Evolutionary conservation across 2,113 vertebrate genomes (phyloP), one percentile per base, ranked within the genome.

Genomic region (Trinectes maculatus): DNA sequence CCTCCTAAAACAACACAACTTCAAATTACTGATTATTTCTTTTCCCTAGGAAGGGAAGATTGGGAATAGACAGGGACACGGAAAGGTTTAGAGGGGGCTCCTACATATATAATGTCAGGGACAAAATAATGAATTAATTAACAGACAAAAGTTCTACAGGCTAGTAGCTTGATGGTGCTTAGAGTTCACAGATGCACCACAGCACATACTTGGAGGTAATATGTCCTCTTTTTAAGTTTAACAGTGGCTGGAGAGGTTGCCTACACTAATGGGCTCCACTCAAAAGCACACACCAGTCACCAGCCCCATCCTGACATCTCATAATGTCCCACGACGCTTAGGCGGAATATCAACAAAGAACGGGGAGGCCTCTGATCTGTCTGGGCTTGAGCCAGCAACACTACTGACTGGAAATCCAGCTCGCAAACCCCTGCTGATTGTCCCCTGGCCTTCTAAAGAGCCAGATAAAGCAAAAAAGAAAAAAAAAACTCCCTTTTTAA

Each of bases 121-220:
- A 78, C n/a, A n/a, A 65, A 72, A 62, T 66, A 78, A 46, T 29
- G 3, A 63, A 77, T 80, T 67, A 55, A 75, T 64, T 25, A 83
- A 63, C 34, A 31, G 74, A 82, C 51, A 60, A 53, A 66, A 60
- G 46, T 77, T 60, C 59, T 61, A 73, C 68, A 76, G 49, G 26
- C 44, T 2, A 46, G 77, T 63, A 79, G 72, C 60, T 74, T 67
- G 65, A 85, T 71, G 44, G 65, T 54, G 44, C 55, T 63, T 31
- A 33, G 49, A 57, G 60, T 63, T 80, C 40, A 60, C 69, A 70
- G 65, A 80, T 77, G 43, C 66, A 52, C 52, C 74, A 75, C 44
- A 28, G 48, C 72, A 71, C 34, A 37, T 90, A 84, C 87, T 83
- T 87, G 79, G 66, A 86, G 78, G 76, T 85, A 86, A 84, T 83